Percentiles rank a stretch among this genome's conserved stretches.
phyloP scores from a whole-genome alignment of 2,888 invertebrate genomes.

The Platypus cylindrus region DNA sequence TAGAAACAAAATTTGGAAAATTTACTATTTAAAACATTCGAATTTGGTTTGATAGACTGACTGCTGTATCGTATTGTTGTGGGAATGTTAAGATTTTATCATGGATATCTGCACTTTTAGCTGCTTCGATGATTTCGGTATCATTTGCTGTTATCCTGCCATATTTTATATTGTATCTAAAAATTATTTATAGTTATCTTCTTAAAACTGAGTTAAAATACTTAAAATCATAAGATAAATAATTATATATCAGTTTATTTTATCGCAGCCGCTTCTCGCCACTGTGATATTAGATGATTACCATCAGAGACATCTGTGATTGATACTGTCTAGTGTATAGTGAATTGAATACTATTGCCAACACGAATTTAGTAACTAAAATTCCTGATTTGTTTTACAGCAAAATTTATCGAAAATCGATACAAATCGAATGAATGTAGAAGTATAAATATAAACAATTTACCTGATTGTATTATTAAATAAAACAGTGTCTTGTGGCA shows the following conservation, averaged over 20 bases:
- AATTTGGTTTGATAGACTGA: conserved; percentile 26
- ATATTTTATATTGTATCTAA: conserved; percentile 86
- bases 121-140: conserved; percentile 77
- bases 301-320: no score
- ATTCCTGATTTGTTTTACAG: no score
- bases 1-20: conserved; percentile 24
- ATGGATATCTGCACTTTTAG: conserved; percentile 88
- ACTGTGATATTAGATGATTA: no score
- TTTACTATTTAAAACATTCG: background rate
- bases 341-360: no score
- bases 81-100: conserved; percentile 85
- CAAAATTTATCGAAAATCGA: no score
- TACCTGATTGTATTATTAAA: conserved; percentile 84
- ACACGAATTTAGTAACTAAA: no score
- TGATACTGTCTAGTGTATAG: no score
- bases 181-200: no score
- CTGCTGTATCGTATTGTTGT: conserved; percentile 73
- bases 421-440: no score
- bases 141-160: conserved; percentile 67
- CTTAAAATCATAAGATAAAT: no score
- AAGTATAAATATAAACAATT: conserved; percentile 17
- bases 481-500: conserved; percentile 93
- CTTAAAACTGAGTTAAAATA: background rate
- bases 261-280: no score
- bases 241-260: no score